phyloP scores from a whole-genome alignment of 2,888 invertebrate genomes.

The Orgyia antiqua region DNA sequence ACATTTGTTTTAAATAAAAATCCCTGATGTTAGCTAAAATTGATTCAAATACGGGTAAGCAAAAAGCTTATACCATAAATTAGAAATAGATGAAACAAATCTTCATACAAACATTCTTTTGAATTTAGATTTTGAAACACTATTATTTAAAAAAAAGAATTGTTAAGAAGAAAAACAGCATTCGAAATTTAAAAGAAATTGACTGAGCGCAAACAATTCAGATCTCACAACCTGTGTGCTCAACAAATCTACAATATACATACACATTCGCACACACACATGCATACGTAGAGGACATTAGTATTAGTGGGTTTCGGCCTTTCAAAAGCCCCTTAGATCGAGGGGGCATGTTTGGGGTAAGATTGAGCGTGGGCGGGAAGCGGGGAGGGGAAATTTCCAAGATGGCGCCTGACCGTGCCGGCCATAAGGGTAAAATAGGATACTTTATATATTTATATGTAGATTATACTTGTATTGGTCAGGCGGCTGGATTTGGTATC shows the following conservation, averaged over 20 bases:
- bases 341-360: slow-evolving; percentile 72
- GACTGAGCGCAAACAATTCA: slow-evolving; percentile 40
- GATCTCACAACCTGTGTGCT: slow-evolving; percentile 33
- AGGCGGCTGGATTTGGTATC: slow-evolving; percentile 46
- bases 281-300: slow-evolving; percentile 65
- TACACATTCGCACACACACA: slow-evolving; percentile 22
- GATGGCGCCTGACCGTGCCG: slow-evolving; percentile 73
- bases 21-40: no score
- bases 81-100: no score
- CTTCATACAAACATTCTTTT: no score
- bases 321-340: slow-evolving; percentile 73
- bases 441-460: slow-evolving; percentile 61
- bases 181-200: slow-evolving; percentile 34
- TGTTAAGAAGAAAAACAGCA: slow-evolving; percentile 10
- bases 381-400: slow-evolving; percentile 60
- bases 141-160: no score
- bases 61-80: no score
- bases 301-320: slow-evolving; percentile 76
- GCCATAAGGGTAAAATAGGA: slow-evolving; percentile 77
- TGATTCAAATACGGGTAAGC: no score
- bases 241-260: slow-evolving; percentile 25
- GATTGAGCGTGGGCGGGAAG: slow-evolving; percentile 64
- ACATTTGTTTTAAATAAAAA: no score
- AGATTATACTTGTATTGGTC: slow-evolving; percentile 64
- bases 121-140: no score